Percentiles rank a stretch among this genome's conserved stretches.
phyloP scores from a whole-genome alignment of 2,888 invertebrate genomes.

The Volucella inanis region DNA sequence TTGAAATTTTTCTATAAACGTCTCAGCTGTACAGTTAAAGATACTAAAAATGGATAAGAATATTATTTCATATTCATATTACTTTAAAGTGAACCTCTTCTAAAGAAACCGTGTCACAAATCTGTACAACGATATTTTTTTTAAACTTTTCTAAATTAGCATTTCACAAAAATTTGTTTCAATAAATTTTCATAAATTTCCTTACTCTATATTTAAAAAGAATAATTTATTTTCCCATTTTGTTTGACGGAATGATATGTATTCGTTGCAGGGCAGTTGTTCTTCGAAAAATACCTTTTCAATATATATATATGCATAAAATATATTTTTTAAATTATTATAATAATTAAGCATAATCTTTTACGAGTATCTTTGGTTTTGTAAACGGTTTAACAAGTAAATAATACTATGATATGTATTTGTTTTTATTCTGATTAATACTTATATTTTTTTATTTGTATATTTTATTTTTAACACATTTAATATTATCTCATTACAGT shows the following conservation, averaged over 20 bases:
- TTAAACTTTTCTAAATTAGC: slow-evolving; percentile 20
- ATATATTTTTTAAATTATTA: not conserved
- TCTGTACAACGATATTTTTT: slow-evolving; percentile 42
- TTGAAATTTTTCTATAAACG: slow-evolving; percentile 16
- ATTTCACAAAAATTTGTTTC: not conserved
- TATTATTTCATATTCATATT: slow-evolving; percentile 5
- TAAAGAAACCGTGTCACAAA: slow-evolving; percentile 42
- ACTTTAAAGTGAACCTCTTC: slow-evolving; percentile 18
- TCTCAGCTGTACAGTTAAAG: slow-evolving; percentile 34
- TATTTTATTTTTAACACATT: slow-evolving; percentile 29
- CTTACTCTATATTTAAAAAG: slow-evolving; percentile 32
- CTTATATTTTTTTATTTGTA: slow-evolving; percentile 38
- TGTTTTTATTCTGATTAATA: slow-evolving; percentile 36
- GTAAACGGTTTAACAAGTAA: slow-evolving; percentile 47
- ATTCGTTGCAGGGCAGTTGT: slow-evolving; percentile 80
- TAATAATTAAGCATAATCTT: slow-evolving; percentile 15
- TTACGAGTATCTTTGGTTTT: slow-evolving; percentile 32
- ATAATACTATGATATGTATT: slow-evolving; percentile 72
- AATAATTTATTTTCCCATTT: slow-evolving; percentile 21
- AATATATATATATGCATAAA: not conserved
- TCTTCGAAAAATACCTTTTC: slow-evolving; percentile 43
- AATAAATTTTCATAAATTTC: slow-evolving; percentile 33
- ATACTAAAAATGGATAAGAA: slow-evolving; percentile 38
- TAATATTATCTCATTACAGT: slow-evolving; percentile 9
- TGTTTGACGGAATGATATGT: slow-evolving; percentile 79